These are phyloP conservation scores for Lutjanus campechanus DNA, from an alignment of 2,797 vertebrate species.

Conservation along the genomic window DNA sequence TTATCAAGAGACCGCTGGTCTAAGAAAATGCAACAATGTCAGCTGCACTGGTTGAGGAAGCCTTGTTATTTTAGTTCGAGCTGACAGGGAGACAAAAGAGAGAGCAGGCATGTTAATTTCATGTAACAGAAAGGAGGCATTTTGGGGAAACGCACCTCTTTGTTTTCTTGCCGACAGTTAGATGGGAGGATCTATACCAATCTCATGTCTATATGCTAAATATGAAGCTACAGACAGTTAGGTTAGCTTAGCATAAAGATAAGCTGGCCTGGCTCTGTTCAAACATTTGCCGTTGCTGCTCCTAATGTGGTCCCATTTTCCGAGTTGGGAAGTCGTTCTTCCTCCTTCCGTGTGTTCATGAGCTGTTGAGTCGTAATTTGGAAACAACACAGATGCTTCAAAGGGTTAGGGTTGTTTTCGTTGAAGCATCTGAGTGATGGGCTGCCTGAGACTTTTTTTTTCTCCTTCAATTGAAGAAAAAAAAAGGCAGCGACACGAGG, in stretches of 20 bases:
- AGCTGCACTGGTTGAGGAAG: slow-evolving; percentile 2
- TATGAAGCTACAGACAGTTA: neutral
- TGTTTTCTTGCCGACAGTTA: neutral
- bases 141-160: neutral
- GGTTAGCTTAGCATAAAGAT: neutral
- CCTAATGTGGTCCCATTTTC: too few species aligned
- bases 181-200: neutral
- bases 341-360: too few species aligned
- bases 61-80: slow-evolving; percentile 20
- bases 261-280: neutral
- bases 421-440: too few species aligned
- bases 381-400: too few species aligned
- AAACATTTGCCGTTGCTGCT: neutral
- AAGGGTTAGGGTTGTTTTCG: too few species aligned
- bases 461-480: too few species aligned
- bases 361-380: too few species aligned
- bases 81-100: slow-evolving; percentile 5
- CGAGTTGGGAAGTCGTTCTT: too few species aligned
- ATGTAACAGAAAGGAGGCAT: too few species aligned
- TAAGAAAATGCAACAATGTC: slow-evolving; percentile 28
- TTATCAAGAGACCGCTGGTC: slow-evolving; percentile 45
- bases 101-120: neutral
- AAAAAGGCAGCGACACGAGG: too few species aligned
- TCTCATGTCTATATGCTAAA: neutral
- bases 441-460: too few species aligned